Conservation (phyloP, 2,888 invertebrate species). For the Plebejus melissa region DNA sequence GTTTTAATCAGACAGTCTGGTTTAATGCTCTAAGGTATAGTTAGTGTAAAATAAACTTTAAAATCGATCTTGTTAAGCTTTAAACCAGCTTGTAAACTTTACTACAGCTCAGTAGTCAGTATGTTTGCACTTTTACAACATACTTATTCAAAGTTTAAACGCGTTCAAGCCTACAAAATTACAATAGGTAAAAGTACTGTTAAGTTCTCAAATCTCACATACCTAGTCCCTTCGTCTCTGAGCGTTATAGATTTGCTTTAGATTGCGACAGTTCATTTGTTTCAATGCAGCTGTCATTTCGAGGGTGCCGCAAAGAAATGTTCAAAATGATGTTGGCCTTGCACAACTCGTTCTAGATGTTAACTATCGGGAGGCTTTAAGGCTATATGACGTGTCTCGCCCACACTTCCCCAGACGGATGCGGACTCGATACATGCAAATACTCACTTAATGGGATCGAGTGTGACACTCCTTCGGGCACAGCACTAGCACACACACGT, state of each 20-base stretch:
- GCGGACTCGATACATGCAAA: constrained; percentile 58
- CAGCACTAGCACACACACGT: constrained; percentile 68
- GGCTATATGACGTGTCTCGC: constrained; percentile 68
- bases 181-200: neutral
- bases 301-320: neutral
- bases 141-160: neutral
- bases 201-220: neutral
- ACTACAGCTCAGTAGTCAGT: neutral
- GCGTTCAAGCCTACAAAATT: neutral
- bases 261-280: neutral
- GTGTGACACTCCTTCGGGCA: constrained; percentile 63
- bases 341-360: constrained; percentile 29
- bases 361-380: constrained; percentile 36
- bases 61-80: neutral
- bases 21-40: too few species aligned
- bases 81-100: neutral
- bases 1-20: too few species aligned
- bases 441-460: constrained; percentile 67
- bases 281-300: neutral
- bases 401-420: constrained; percentile 61
- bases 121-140: neutral
- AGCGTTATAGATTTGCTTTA: neutral
- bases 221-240: neutral
- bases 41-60: too few species aligned
- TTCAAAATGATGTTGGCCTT: constrained; percentile 22